These are phyloP conservation scores for Sparus aurata DNA, from an alignment of 2,797 vertebrate species.

Conservation along the genomic window DNA sequence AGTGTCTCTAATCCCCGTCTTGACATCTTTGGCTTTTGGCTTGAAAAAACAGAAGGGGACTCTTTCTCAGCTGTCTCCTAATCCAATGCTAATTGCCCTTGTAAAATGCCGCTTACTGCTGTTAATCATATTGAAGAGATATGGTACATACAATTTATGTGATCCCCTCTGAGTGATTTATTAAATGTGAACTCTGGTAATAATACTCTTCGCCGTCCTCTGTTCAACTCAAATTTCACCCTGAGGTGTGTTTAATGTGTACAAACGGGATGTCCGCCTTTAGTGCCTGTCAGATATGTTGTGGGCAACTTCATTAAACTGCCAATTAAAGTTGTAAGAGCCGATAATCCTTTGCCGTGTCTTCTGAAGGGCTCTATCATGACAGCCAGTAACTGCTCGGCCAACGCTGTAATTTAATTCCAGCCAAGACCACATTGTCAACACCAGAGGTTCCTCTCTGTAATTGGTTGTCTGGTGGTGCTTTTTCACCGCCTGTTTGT, in stretches of 20 bases:
- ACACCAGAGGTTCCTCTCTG: slow-evolving; percentile 23
- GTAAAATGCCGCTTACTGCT: slow-evolving; percentile 19
- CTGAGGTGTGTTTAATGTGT: slow-evolving; percentile 29
- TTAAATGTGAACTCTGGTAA: slow-evolving; percentile 28
- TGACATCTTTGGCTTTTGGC: slow-evolving; percentile 28
- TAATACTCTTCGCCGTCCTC: slow-evolving; percentile 13
- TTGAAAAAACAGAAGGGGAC: slow-evolving; percentile 5
- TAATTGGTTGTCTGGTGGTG: slow-evolving; percentile 44
- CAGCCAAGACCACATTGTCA: slow-evolving; percentile 56
- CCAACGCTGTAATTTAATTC: slow-evolving; percentile 56
- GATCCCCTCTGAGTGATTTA: slow-evolving; percentile 32
- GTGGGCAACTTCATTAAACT: slow-evolving; percentile 62
- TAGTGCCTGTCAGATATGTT: slow-evolving; percentile 22
- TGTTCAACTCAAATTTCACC: slow-evolving; percentile 8
- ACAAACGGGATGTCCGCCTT: slow-evolving; percentile 51
- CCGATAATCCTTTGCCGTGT: slow-evolving; percentile 57
- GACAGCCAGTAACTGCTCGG: slow-evolving; percentile 38
- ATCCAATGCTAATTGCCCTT: slow-evolving; percentile 44
- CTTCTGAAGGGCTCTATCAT: slow-evolving; percentile 43
- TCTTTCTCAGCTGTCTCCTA: slow-evolving; percentile 13
- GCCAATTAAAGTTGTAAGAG: slow-evolving; percentile 69
- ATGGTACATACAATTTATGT: slow-evolving; percentile 13
- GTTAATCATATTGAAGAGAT: not conserved
- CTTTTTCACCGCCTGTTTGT: slow-evolving; percentile 12
- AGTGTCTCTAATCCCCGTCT: slow-evolving; percentile 28